Evolutionary conservation across 64 coral and sea anemone species (phyloP), one percentile per base, ranked within the genome.

Genomic region (Catalaphyllia jardinei): DNA sequence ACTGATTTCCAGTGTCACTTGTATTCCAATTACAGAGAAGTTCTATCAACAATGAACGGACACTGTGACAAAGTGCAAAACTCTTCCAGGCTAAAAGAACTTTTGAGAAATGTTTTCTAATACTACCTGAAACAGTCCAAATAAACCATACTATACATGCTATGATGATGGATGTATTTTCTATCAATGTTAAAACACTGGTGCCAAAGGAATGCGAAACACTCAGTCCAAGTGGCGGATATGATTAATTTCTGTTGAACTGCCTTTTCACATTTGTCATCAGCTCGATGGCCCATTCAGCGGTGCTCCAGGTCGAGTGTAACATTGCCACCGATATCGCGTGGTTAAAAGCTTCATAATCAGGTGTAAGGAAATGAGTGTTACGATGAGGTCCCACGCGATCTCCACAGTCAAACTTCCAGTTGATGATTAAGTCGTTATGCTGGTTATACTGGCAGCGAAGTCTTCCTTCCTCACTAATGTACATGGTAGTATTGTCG

Each of bases 341-440:
- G 55, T 87, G 73, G 17, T 29, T 35, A 79, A 92, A 86, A 19
- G 82, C 90, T 71, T 52, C 33, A 52, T 38, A 87, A 31, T 92
- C 90, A 20, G 82, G 54, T 29, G 27, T 49, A 8, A 78, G 42
- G 10, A 29, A 92, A 60, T 92, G 90, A 24, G 15, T 71, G 62
- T 69, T 92, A 69, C 60, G 14, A 78, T 92, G 90, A 10, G 83
- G 73, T 59, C 83, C 82, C 5, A 19, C 25, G 10, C 90, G 82
- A 73, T 87, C 83, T 39, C 90, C 90, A 72, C 90, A 92, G 59
- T 92, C 82, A 63, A 92, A 92, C 67, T 92, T 92, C 90, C 90
- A 92, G 82, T 92, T 86, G 35, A 71, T 59, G 29, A 92, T 79
- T 35, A 24, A 12, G 83, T 87, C 90, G 20, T 79, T 57, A 22